Evolutionary conservation across 2,888 invertebrate genomes (phyloP).

Genomic region (Spisula solida): DNA sequence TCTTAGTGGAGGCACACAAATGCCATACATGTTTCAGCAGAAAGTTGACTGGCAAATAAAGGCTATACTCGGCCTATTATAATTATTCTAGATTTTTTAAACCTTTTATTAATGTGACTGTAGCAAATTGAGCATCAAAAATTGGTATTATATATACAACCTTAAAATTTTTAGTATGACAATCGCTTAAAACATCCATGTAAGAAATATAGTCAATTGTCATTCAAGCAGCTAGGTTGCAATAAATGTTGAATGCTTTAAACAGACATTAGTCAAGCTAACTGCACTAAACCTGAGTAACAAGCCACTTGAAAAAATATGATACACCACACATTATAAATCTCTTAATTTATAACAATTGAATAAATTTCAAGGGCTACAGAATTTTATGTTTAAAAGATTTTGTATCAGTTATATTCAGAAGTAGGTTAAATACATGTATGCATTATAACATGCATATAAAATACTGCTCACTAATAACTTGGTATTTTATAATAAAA

Average conservation of each 20-base stretch:
- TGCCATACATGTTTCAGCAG: too few species aligned
- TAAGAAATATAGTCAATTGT: background rate
- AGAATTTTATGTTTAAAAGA: background rate
- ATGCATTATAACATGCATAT: background rate
- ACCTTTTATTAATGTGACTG: too few species aligned
- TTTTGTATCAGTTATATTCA: background rate
- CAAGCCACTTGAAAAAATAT: background rate
- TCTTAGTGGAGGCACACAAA: too few species aligned
- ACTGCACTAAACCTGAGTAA: background rate
- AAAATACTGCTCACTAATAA: background rate
- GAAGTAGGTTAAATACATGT: background rate
- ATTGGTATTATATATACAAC: too few species aligned
- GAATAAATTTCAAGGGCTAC: conserved; percentile 9
- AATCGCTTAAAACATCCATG: background rate
- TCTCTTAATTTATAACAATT: background rate
- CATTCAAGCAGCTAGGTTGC: background rate
- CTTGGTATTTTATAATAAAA: conserved; percentile 6
- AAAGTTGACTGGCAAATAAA: too few species aligned
- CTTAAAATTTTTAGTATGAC: background rate
- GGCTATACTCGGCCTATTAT: too few species aligned
- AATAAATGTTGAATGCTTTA: background rate
- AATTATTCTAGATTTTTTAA: too few species aligned
- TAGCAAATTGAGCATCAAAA: too few species aligned
- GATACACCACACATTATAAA: background rate
- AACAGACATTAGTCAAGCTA: background rate